Evolutionary conservation across 64 coral and sea anemone species (phyloP).

Genomic region (Astreopora myriophthalma): DNA sequence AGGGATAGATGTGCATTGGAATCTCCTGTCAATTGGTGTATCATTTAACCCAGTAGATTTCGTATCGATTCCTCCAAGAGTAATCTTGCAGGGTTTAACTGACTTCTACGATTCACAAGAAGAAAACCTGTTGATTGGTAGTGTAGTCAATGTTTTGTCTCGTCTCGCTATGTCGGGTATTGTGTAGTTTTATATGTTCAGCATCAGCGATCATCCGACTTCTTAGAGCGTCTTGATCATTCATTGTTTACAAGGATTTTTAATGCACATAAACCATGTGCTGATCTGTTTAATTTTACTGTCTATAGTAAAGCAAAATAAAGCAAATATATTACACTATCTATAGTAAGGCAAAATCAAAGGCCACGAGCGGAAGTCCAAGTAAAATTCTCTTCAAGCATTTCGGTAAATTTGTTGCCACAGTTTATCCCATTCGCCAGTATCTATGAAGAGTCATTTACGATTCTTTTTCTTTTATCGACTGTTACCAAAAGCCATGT

Average conservation of each 20-base stretch:
- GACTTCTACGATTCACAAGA: not conserved
- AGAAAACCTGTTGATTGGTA: not conserved
- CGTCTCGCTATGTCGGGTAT: not conserved
- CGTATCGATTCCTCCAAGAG: not conserved
- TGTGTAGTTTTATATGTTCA: not conserved
- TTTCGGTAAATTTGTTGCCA: not conserved
- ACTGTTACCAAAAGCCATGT: not conserved
- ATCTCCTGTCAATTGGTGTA: not conserved
- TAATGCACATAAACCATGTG: not conserved
- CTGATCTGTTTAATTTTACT: no score
- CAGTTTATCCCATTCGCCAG: not conserved
- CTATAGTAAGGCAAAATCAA: no score
- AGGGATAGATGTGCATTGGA: not conserved
- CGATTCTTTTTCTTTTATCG: not conserved
- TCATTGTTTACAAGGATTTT: not conserved
- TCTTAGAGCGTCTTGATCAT: not conserved
- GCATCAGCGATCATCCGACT: not conserved
- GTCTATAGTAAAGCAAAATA: no score
- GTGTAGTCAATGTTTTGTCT: conserved; percentile 11
- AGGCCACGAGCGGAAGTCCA: not conserved
- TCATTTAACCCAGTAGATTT: not conserved
- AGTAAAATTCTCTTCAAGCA: no score
- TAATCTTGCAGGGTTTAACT: not conserved
- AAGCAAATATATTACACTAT: no score
- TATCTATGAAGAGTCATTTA: not conserved